A percentile compares a stretch with the other conserved stretches of the same genome.
These are phyloP conservation scores for Pagetopsis macropterus DNA, from an alignment of 2,797 vertebrate genomes.

Conservation along the genomic window DNA sequence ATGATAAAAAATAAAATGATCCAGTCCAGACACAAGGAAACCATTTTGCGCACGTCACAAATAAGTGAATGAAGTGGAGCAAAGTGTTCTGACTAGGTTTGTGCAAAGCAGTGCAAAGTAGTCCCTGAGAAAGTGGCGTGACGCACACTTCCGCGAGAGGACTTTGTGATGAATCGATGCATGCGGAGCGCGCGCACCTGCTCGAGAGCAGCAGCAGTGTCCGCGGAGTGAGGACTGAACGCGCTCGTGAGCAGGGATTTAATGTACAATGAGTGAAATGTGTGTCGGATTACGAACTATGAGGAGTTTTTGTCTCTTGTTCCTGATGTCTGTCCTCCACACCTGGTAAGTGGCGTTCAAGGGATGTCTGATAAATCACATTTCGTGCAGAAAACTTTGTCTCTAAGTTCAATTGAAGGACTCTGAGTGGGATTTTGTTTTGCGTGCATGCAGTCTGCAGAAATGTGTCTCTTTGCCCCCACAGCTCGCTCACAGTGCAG, in stretches of 20 bases:
- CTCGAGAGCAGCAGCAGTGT: slow-evolving; percentile 45
- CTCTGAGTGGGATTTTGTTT: too few relatives aligned
- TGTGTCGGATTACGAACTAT: slow-evolving; percentile 73
- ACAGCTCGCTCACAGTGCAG: slow-evolving; percentile 85
- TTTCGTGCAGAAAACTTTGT: slow-evolving; percentile 40
- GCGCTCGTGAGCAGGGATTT: slow-evolving; percentile 23
- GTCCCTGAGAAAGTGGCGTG: slow-evolving; percentile 37
- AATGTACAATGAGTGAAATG: slow-evolving; percentile 52
- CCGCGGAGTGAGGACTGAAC: slow-evolving; percentile 47
- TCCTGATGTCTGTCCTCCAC: slow-evolving; percentile 87
- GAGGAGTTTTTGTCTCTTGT: slow-evolving; percentile 33
- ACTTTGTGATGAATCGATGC: slow-evolving; percentile 59
- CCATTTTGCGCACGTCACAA: too few relatives aligned
- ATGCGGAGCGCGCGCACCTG: slow-evolving; percentile 70
- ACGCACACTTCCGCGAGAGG: slow-evolving; percentile 60
- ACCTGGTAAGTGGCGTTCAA: slow-evolving; percentile 86
- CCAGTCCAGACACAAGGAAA: too few relatives aligned
- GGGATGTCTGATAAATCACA: neutral
- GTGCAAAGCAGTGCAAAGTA: neutral
- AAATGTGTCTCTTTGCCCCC: slow-evolving; percentile 30
- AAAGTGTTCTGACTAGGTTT: neutral
- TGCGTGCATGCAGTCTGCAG: too few relatives aligned
- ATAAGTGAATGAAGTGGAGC: neutral
- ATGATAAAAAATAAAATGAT: too few relatives aligned
- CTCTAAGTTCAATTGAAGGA: slow-evolving; percentile 21